phyloP scores from a whole-genome alignment of 2,113 vertebrate genomes.

The Pterophyllum scalare region DNA sequence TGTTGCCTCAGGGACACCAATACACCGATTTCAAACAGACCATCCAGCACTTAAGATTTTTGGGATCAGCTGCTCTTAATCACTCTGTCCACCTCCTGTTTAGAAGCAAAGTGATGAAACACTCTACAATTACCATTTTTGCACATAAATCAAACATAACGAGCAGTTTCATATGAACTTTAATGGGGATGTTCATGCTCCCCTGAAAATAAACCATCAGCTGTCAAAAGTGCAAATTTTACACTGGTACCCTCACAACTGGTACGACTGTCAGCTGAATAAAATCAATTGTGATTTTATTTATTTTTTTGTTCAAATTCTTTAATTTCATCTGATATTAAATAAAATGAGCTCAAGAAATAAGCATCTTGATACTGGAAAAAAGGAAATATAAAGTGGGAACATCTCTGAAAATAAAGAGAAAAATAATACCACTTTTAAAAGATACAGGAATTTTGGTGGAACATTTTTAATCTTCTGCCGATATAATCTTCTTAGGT shows the following conservation, averaged over 20 bases:
- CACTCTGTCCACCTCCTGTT: neutral
- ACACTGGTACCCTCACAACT: neutral
- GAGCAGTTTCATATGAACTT: neutral
- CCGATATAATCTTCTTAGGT: too few relatives aligned
- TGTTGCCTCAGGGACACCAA: slow-evolving; percentile 39
- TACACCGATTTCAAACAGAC: slow-evolving; percentile 16
- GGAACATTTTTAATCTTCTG: too few relatives aligned
- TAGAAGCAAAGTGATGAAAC: slow-evolving; percentile 13
- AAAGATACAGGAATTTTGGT: neutral
- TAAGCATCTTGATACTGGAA: neutral
- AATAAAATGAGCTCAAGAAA: neutral
- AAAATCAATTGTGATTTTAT: neutral
- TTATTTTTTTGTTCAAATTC: neutral
- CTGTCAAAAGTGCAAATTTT: neutral
- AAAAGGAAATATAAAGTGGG: neutral
- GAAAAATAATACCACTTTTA: neutral
- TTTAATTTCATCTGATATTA: neutral
- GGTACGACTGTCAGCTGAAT: neutral
- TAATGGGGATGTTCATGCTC: neutral
- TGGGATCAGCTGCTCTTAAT: slow-evolving; percentile 39
- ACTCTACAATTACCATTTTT: slow-evolving; percentile 5
- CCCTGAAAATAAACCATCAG: neutral
- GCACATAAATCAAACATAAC: neutral
- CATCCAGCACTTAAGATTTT: slow-evolving; percentile 13
- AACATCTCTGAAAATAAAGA: neutral